Evolutionary conservation across 2,888 invertebrate species (phyloP).

Genomic region (Slavum lentiscoides): DNA sequence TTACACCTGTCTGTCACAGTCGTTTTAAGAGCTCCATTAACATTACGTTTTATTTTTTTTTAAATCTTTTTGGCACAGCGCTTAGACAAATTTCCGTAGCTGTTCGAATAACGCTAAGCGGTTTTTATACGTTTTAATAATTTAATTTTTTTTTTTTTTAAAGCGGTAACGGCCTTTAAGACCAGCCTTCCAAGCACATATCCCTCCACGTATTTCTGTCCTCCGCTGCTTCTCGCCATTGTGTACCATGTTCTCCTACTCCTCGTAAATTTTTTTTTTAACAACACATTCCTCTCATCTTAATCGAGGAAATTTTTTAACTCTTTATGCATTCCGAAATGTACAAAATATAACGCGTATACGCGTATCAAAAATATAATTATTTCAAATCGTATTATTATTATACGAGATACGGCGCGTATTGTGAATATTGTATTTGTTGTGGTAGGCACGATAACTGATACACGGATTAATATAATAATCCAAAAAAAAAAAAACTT

Average conservation of each 20-base stretch:
- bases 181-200: no score
- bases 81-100: not conserved
- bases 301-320: no score
- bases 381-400: no score
- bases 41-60: not conserved
- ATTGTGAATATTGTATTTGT: not conserved
- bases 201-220: no score
- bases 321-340: not conserved
- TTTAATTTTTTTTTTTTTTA: no score
- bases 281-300: no score
- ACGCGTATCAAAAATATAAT: no score
- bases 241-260: no score
- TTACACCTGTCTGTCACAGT: constrained; percentile 21
- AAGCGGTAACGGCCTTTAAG: no score
- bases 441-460: not conserved
- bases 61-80: constrained; percentile 3
- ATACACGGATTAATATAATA: not conserved
- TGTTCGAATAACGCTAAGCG: not conserved
- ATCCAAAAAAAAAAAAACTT: not conserved
- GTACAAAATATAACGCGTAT: not conserved
- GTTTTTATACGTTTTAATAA: not conserved
- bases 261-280: no score
- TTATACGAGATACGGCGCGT: not conserved
- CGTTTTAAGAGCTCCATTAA: constrained; percentile 6
- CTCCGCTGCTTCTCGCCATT: no score